Base-by-base conservation (phyloP, 2,797 vertebrate species). In the Poecilia picta region DNA sequence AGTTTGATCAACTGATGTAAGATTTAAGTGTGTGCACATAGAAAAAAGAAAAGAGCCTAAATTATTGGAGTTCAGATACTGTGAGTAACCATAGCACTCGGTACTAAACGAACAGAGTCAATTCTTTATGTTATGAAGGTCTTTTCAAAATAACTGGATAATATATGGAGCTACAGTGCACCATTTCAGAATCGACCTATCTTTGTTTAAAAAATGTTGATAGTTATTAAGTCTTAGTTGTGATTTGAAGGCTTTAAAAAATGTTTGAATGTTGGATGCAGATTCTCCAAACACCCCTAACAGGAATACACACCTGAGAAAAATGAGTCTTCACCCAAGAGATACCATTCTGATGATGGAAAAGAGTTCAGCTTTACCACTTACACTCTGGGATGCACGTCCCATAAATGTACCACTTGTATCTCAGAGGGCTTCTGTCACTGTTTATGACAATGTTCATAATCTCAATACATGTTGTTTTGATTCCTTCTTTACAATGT, bases 1-100 rank as follows among this genome's bases (percentile, higher is more conserved):
- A 62, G 41, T 64, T 78, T 23, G 51, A 46, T 45, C 49, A 72
- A 25, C 66, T 57, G 51, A 70, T 13, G n/a, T 72, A 59, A 72
- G 51, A 70, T 13, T 36, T 72, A 59, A 72, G 53, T 59, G 39
- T 43, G n/a, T 36, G 46, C 45, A 12, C 39, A 68, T 15, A 41
- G 16, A 23, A 41, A 12, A 12, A n/a, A 7, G 5, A 64, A 57
- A 25, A 59, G n/a, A 25, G 31, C 7, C 20, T n/a, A 46, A 25
- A n/a, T 76, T 66, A 41, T 16, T 68, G 45, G 23, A 51, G 18
- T 3, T 47, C 45, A 76, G 31, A 68, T 66, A 66, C 45, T 49
- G 20, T 36, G 15, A 66, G 45, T 75, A 33, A 33, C 28, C 43
- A 36, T 7, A 33, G n/a, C 59, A 66, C 16, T 47, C 5, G 4